Conservation (phyloP, 2,113 vertebrate genomes). For the Eolophus roseicapilla region DNA sequence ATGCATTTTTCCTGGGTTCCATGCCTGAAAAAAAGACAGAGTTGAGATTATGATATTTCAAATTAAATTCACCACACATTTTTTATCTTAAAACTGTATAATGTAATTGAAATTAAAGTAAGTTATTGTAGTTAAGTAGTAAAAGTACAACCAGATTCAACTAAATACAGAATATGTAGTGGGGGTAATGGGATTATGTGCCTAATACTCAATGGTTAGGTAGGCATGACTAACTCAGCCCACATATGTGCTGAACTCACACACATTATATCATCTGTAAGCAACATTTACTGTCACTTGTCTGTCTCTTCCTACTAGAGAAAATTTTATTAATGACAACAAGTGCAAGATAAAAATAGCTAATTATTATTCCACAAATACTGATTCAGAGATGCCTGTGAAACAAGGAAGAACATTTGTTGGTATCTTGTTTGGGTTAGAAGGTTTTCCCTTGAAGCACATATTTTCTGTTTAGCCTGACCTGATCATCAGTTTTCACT, state of each 20-base stretch:
- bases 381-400: neutral
- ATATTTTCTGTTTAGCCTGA: neutral
- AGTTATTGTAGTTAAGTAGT: neutral
- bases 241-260: neutral
- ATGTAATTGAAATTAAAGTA: neutral
- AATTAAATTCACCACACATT: neutral
- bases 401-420: neutral
- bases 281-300: neutral
- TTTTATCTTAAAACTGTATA: neutral
- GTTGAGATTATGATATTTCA: neutral
- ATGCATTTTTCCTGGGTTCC: neutral
- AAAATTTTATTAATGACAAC: neutral
- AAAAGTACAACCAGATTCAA: neutral
- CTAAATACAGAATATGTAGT: neutral
- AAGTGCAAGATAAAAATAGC: neutral
- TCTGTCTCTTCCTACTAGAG: neutral
- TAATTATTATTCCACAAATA: neutral
- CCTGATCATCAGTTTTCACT: neutral
- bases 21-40: neutral
- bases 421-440: neutral
- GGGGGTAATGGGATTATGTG: neutral
- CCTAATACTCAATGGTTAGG: neutral
- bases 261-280: neutral
- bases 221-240: neutral
- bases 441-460: neutral